Evolutionary conservation across 2,888 invertebrate species (phyloP).

Genomic region (Nezara viridula): DNA sequence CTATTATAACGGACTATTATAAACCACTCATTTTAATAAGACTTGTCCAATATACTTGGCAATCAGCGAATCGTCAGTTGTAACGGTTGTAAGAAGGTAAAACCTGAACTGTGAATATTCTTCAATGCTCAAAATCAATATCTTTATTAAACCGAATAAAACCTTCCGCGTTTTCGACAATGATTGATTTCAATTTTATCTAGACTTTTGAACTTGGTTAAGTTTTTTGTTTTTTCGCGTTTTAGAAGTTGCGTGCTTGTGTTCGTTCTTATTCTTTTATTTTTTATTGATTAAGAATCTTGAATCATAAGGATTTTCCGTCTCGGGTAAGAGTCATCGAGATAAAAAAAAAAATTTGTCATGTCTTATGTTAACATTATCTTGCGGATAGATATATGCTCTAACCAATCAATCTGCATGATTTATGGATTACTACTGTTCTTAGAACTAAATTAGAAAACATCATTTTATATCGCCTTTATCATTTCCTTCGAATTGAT

Average conservation of each 20-base stretch:
- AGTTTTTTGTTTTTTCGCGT: not conserved
- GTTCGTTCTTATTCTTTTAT: not conserved
- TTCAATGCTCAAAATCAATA: not conserved
- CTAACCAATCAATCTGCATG: not conserved
- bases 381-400: not conserved
- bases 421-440: not conserved
- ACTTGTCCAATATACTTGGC: too few species aligned
- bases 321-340: not conserved
- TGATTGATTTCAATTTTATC: not conserved
- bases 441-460: not conserved
- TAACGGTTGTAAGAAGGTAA: too few species aligned
- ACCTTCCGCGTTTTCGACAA: not conserved
- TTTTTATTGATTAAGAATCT: not conserved
- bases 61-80: too few species aligned
- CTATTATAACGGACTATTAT: too few species aligned
- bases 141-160: not conserved
- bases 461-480: not conserved
- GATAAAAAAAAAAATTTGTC: conserved; percentile 6
- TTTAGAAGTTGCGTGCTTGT: not conserved
- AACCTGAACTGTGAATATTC: too few species aligned
- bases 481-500: not conserved
- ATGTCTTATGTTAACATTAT: not conserved
- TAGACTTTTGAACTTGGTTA: not conserved
- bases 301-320: not conserved
- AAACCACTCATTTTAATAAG: too few species aligned